Conservation (phyloP, 2,888 invertebrate species). For the Isoperla grammatica region DNA sequence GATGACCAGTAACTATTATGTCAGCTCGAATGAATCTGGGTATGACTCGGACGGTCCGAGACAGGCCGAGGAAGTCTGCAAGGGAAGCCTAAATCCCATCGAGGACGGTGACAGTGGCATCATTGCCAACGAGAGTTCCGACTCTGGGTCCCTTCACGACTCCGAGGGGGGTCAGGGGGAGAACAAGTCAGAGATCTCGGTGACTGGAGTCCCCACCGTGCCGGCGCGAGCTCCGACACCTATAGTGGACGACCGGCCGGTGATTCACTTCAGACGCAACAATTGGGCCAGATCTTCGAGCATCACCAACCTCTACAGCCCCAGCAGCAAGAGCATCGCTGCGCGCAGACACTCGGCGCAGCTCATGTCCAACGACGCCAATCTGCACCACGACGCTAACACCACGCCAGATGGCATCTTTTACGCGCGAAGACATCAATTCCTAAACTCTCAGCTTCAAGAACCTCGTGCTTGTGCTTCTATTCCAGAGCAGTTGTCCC, state of each 20-base stretch:
- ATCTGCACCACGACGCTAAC: slow-evolving; percentile 48
- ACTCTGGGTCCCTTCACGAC: slow-evolving; percentile 41
- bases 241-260: neutral
- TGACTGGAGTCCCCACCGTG: slow-evolving; percentile 13
- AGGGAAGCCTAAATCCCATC: slow-evolving; percentile 37
- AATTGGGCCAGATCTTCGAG: slow-evolving; percentile 22
- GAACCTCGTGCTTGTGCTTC: slow-evolving; percentile 13
- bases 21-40: slow-evolving; percentile 77
- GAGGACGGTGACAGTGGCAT: slow-evolving; percentile 40
- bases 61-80: slow-evolving; percentile 33
- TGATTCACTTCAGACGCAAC: slow-evolving; percentile 30
- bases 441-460: slow-evolving; percentile 45
- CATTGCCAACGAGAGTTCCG: slow-evolving; percentile 36
- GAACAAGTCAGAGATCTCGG: slow-evolving; percentile 36
- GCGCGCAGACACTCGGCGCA: slow-evolving; percentile 46
- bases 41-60: slow-evolving; percentile 69
- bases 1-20: slow-evolving; percentile 47
- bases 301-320: slow-evolving; percentile 31
- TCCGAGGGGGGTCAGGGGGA: slow-evolving; percentile 40
- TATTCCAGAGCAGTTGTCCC: neutral
- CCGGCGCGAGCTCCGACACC: slow-evolving; percentile 24
- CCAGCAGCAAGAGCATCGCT: slow-evolving; percentile 40
- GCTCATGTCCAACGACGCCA: slow-evolving; percentile 45
- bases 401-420: slow-evolving; percentile 47
- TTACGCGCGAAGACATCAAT: slow-evolving; percentile 49